Percentiles rank a stretch among this genome's conserved stretches.
phyloP scores from a whole-genome alignment of 2,888 invertebrate species.

The Callyntrura sp. region DNA sequence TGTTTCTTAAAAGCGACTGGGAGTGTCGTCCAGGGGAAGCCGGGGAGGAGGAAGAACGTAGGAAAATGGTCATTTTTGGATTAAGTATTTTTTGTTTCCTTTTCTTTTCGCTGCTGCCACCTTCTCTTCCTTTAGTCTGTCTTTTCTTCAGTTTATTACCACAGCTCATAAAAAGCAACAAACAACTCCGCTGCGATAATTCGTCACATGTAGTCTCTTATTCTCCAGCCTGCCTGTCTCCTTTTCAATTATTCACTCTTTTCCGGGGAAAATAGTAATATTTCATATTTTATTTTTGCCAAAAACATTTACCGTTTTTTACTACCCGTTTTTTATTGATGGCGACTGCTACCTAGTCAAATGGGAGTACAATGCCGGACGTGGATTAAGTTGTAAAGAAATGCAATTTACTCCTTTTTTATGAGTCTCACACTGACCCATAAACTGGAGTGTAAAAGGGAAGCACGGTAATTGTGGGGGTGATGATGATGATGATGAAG shows the following conservation, averaged over 20 bases:
- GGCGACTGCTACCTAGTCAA: too few relatives aligned
- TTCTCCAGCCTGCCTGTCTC: background rate
- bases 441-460: background rate
- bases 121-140: slow-evolving; percentile 4
- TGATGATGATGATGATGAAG: too few relatives aligned
- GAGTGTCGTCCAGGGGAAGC: background rate
- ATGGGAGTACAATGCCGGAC: too few relatives aligned
- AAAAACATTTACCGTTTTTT: too few relatives aligned
- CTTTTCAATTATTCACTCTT: background rate
- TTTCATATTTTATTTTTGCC: background rate
- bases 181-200: slow-evolving; percentile 43
- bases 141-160: background rate
- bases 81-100: background rate
- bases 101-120: background rate
- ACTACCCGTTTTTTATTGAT: too few relatives aligned
- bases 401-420: background rate
- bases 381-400: too few relatives aligned
- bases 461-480: too few relatives aligned
- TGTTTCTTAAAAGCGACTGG: background rate
- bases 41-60: too few relatives aligned
- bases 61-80: background rate
- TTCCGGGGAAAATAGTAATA: background rate
- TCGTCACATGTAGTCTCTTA: too few relatives aligned
- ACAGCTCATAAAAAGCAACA: slow-evolving; percentile 60
- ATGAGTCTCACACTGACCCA: background rate